A percentile compares a stretch with the other conserved stretches of the same genome.
Conservation (phyloP, 2,888 invertebrate genomes). For the Coleophora flavipennella region DNA sequence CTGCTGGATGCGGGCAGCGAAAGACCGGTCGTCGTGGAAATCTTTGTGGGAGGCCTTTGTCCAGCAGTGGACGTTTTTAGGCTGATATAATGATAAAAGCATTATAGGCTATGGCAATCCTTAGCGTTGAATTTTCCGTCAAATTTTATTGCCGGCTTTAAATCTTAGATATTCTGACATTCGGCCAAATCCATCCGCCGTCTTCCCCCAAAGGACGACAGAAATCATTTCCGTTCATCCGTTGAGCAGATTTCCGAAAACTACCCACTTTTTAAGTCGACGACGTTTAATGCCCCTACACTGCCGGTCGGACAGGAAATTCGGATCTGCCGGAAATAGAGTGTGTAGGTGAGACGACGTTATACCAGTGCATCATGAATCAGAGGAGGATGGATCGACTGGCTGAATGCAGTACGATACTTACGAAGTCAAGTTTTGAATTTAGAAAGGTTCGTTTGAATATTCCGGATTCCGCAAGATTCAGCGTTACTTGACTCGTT, state of each 20-base stretch:
- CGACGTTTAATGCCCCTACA: constrained; percentile 45
- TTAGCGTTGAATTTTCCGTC: background rate
- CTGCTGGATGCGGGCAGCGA: too few relatives aligned
- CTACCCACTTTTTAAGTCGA: constrained; percentile 63
- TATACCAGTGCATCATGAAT: constrained; percentile 20
- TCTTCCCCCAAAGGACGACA: constrained; percentile 35
- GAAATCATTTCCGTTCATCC: constrained; percentile 64
- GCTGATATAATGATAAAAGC: too few relatives aligned
- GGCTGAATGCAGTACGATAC: constrained; percentile 18
- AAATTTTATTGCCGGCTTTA: background rate
- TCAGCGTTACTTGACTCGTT: background rate
- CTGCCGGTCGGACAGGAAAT: constrained; percentile 48
- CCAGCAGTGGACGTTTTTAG: too few relatives aligned
- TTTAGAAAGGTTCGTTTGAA: constrained; percentile 7
- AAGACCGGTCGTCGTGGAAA: too few relatives aligned
- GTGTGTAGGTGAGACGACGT: constrained; percentile 47
- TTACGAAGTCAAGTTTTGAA: constrained; percentile 28
- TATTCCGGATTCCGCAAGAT: too few relatives aligned
- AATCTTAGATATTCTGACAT: constrained; percentile 4
- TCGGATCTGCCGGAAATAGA: constrained; percentile 62
- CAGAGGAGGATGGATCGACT: constrained; percentile 24
- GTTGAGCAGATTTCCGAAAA: constrained; percentile 50
- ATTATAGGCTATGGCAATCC: too few relatives aligned
- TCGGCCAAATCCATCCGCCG: constrained; percentile 23
- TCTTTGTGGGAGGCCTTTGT: too few relatives aligned